Base-by-base conservation (phyloP, 2,888 invertebrate species). In the Cheiracanthium punctorium region DNA sequence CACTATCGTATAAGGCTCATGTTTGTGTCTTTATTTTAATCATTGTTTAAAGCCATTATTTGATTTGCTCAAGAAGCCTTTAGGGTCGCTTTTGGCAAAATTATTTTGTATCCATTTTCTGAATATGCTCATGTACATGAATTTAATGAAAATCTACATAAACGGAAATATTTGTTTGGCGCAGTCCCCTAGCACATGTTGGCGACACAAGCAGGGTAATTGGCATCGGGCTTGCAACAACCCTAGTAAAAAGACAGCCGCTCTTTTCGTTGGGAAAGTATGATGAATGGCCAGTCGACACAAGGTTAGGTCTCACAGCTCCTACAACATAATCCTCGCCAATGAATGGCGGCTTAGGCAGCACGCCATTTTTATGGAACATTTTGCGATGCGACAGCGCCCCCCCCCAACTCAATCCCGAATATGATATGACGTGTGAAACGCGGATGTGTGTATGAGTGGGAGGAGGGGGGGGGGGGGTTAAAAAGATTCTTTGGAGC, bases 201-300 rank as follows among this genome's bases (percentile, higher is more conserved):
- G 84, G 84, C 84, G 84, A 37, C 24, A n/a, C n/a, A n/a, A n/a
- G n/a, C n/a, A n/a, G n/a, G n/a, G n/a, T n/a, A n/a, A 84, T 84
- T 84, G 84, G 73, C 84, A 84, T 41, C 17, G 29, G 20, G 52
- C 41, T 37, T 52, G 58, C 41, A 58, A 79, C 84, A 85, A 85
- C 84, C 84, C 84, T 73, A 24, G 37, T 30, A 74, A 85, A 85
- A 85, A 85, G 84, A 85, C 84, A 85, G 79, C 79, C 84, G 84
- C 84, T 85, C 84, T 85, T 85, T 85, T 85, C 79, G 79, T 79
- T 85, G 79, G 84, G 84, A 79, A 85, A 85, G 79, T 85, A 85
- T 85, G 84, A 85, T 85, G 84, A 85, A 85, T 85, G 84, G 74
- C 79, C 73, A 70, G 79, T 74, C 84, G 79, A 80, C 79, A 72